phyloP scores from a whole-genome alignment of 2,888 invertebrate genomes.

The Sarcophaga variegata region DNA sequence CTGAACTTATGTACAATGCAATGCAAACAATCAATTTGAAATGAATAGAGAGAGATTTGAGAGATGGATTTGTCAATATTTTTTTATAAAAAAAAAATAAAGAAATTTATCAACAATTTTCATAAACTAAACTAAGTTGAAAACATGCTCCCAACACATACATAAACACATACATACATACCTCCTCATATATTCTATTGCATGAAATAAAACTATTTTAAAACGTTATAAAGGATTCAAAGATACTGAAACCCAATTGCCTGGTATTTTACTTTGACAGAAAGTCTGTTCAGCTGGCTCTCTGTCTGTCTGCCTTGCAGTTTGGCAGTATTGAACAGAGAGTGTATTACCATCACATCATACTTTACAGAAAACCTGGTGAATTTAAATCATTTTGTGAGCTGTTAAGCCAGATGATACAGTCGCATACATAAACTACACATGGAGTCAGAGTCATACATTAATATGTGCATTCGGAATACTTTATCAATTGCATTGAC shows the following conservation, averaged over 20 bases:
- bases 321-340: neutral
- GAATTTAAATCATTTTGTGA: conserved; percentile 55
- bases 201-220: too few relatives aligned
- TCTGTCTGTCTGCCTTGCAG: too few relatives aligned
- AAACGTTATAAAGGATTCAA: too few relatives aligned
- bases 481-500: neutral
- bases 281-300: too few relatives aligned
- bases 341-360: conserved; percentile 3
- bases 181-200: too few relatives aligned
- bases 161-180: too few relatives aligned
- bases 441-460: neutral
- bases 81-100: conserved; percentile 24
- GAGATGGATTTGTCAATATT: conserved; percentile 59
- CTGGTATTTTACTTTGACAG: too few relatives aligned
- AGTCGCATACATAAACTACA: neutral
- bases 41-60: conserved; percentile 4
- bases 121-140: conserved; percentile 46
- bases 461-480: neutral
- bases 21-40: conserved; percentile 44
- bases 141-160: neutral
- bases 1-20: too few relatives aligned
- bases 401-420: conserved; percentile 39
- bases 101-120: conserved; percentile 62
- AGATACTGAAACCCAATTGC: too few relatives aligned
- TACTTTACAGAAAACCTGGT: conserved; percentile 23